Conservation (phyloP, 2,113 vertebrate species). For the Meriones unguiculatus region DNA sequence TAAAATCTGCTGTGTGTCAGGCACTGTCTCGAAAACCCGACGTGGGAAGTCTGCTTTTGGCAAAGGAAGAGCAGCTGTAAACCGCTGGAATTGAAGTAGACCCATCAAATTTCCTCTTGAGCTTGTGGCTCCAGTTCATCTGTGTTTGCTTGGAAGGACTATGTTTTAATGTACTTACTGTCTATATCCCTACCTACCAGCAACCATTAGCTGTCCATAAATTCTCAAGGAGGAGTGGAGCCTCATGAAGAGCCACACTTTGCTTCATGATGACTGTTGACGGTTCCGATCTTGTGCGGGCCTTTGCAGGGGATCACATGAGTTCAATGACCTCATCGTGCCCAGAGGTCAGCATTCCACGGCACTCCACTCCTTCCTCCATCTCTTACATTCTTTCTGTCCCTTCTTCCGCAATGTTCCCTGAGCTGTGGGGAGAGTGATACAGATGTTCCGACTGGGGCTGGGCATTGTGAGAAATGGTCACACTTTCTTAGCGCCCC, state of each 20-base stretch:
- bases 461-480: not conserved
- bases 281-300: not conserved
- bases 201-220: not conserved
- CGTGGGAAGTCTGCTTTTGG: not conserved
- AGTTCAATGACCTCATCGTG: not conserved
- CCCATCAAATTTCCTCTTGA: not conserved
- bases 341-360: not conserved
- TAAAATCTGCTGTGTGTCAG: not conserved
- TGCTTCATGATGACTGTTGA: not conserved
- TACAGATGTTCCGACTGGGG: not conserved
- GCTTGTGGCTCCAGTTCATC: not conserved
- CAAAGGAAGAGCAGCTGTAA: not conserved
- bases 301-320: not conserved
- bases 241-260: not conserved
- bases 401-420: not conserved
- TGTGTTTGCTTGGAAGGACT: not conserved
- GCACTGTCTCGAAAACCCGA: slow-evolving; percentile 1
- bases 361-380: not conserved
- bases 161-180: not conserved
- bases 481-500: no score
- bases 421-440: not conserved
- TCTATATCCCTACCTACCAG: not conserved
- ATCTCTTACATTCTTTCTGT: not conserved
- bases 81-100: not conserved
- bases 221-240: not conserved